phyloP scores from a whole-genome alignment of 2,113 vertebrate genomes.

The Marmota monax region DNA sequence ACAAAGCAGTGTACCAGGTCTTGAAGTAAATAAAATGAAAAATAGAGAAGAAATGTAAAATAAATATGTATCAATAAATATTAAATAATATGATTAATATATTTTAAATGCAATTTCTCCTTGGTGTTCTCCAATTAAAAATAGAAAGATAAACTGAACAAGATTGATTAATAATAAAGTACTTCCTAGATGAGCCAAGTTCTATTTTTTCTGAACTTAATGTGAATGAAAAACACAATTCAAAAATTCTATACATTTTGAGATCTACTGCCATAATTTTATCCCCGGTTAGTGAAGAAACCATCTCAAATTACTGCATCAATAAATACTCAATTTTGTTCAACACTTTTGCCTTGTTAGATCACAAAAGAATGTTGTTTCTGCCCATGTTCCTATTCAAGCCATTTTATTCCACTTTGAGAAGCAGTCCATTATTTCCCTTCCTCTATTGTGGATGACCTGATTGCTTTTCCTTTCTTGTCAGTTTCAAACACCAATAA shows the following conservation, averaged over 20 bases:
- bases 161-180: background rate
- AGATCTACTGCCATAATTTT: background rate
- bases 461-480: background rate
- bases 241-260: background rate
- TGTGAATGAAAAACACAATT: background rate
- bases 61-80: too few species aligned
- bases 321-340: background rate
- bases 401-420: background rate
- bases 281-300: background rate
- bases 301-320: background rate
- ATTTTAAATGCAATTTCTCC: background rate
- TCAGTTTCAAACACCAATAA: constrained; percentile 24
- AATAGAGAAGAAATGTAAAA: background rate
- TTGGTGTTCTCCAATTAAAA: background rate
- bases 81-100: background rate
- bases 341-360: background rate
- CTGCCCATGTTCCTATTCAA: background rate
- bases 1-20: background rate
- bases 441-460: background rate
- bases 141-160: background rate
- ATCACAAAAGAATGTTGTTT: background rate
- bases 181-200: background rate
- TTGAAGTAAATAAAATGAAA: background rate
- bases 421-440: background rate
- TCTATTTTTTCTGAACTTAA: background rate